Conservation (phyloP, 2,888 invertebrate genomes). For the Molanna angustata region DNA sequence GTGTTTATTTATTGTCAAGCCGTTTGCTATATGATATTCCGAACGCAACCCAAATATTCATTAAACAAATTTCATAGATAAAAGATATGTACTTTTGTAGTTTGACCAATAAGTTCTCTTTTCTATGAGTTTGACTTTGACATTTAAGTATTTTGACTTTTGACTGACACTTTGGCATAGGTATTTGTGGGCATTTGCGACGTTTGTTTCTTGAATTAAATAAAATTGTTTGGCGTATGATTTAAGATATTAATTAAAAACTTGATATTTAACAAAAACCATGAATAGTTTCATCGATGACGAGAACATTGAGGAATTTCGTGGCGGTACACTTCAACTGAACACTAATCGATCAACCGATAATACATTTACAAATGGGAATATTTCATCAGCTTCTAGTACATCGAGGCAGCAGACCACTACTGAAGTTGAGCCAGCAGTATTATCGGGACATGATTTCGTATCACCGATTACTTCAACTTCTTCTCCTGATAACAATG, state of each 20-base stretch:
- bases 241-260: neutral
- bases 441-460: slow-evolving; percentile 36
- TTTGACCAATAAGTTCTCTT: too few species aligned
- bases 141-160: too few species aligned
- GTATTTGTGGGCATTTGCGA: neutral
- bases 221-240: neutral
- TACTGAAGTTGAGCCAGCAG: slow-evolving; percentile 26
- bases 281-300: slow-evolving; percentile 54
- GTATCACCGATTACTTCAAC: slow-evolving; percentile 39
- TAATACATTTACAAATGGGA: neutral
- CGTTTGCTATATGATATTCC: too few species aligned
- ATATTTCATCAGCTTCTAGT: neutral
- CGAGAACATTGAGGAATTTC: slow-evolving; percentile 53
- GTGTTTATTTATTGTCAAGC: too few species aligned
- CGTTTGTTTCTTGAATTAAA: neutral
- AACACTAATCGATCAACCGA: slow-evolving; percentile 4
- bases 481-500: slow-evolving; percentile 1
- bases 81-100: too few species aligned
- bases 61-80: too few species aligned
- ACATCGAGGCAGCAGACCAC: neutral
- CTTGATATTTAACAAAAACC: neutral
- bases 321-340: slow-evolving; percentile 49
- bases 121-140: too few species aligned
- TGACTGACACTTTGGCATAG: neutral
- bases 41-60: too few species aligned